Evolutionary conservation across 2,888 invertebrate species (phyloP), one percentile per base, ranked within the genome.

Genomic region (Luperina nickerlii): DNA sequence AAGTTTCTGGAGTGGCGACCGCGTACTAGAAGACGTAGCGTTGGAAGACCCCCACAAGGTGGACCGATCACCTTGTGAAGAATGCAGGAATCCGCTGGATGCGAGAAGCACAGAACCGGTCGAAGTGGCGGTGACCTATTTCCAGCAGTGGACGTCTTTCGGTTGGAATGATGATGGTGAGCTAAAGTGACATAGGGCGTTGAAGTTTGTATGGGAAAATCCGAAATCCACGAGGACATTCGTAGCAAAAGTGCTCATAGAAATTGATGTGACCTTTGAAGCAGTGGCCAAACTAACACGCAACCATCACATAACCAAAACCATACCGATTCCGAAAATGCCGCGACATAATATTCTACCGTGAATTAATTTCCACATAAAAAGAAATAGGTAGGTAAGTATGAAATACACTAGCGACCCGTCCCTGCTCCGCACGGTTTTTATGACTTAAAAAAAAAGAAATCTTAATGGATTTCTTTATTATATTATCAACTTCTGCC

Each of bases 361-460:
- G 24, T 78, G n/a, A 63, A 62, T 66, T 51, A 45, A 57, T 78
- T 78, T 68, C 79, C 32, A 82, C 38, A 69, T 84, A 78, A 83
- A 83, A 77, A 71, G 1, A 68, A 45, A 73, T 38, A 67, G 24
- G n/a, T 38, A 67, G 24, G n/a, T n/a, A 27, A 27, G 62, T 57
- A 57, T 38, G 38, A 38, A 60, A 60, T 1, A 60, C 24, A 60
- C 11, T n/a, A 60, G n/a, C 60, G n/a, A 60, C n/a, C 60, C 11
- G n/a, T 5, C 60, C n/a, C 60, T 60, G 24, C n/a, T 57, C n/a
- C 24, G 54, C 24, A 57, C 24, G 57, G 9, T 24, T 24, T 57
- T 9, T 57, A 57, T 57, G 9, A 24, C 57, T n/a, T n/a, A n/a
- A n/a, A n/a, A n/a, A n/a, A n/a, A n/a, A n/a, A n/a, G n/a, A n/a